Evolutionary conservation across 2,113 vertebrate genomes (phyloP), one percentile per base, ranked within the genome.

Genomic region (Microcebus ravelobensis): DNA sequence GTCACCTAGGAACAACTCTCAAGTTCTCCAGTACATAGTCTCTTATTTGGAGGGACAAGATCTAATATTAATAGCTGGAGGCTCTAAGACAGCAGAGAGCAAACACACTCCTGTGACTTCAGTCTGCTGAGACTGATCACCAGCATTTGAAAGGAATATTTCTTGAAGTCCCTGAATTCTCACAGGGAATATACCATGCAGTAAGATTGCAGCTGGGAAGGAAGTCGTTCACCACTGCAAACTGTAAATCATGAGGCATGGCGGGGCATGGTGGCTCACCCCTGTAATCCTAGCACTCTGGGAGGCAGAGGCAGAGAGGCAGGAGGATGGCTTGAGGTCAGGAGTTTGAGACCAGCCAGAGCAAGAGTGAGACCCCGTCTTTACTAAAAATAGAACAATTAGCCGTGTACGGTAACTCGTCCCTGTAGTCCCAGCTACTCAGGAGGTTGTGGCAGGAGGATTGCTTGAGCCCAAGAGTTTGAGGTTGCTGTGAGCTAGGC

Each of bases 141-240:
- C 55, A 31, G 20, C 12, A 95, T 91, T 73, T 95, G 55, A 85
- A 95, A 79, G 2, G 6, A 42, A 7, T 59, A 34, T 67, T 83
- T 96, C 81, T 80, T 59, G 17, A 94, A 85, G n/a, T 52, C 55
- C 15, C 48, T 57, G 52, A 96, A 76, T 94, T 84, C 63, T 86
- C 74, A 55, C 25, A 67, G 48, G 80, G 77, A 8, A 12, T 12
- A n/a, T 20, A 39, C 2, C 59, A 81, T 55, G 15, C 8, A 50
- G 31, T 50, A 79, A 87, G 70, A 74, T 27, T 90, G 31, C 15
- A 65, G 55, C 8, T 76, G 21, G 67, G 83, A 23, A 86, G 61
- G 61, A 81, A 65, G 2, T 18, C 36, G 8, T 45, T 29, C 68
- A 86, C 21, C 76, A 73, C 45, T 67, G 17, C 29, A 76, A 29